These are phyloP conservation scores for Procavia capensis DNA, from an alignment of 2,113 vertebrate species.

Conservation along the genomic window DNA sequence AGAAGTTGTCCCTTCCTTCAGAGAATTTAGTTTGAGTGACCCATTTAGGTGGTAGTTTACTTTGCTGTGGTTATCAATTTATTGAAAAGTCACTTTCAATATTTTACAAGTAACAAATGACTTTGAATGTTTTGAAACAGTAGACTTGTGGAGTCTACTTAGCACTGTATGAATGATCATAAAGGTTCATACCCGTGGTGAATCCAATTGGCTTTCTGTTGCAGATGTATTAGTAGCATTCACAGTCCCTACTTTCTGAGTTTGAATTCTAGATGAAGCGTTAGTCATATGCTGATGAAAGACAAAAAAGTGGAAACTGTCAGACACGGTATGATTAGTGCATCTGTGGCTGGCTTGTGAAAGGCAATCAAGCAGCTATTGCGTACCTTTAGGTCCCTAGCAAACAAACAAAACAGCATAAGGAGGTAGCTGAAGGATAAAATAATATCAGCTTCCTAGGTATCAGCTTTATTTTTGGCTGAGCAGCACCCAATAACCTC, in stretches of 20 bases:
- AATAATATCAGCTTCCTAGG: neutral
- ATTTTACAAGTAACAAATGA: neutral
- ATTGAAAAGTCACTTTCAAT: conserved; percentile 58
- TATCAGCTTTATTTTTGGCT: neutral
- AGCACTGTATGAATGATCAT: neutral
- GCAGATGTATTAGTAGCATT: neutral
- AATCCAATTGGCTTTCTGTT: neutral
- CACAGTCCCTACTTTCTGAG: neutral
- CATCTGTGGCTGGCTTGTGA: neutral
- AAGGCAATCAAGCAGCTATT: neutral
- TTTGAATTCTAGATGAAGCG: neutral
- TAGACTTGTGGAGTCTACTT: neutral
- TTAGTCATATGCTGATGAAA: neutral
- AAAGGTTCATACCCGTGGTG: neutral
- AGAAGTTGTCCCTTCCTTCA: conserved; percentile 60
- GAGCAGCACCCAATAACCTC: neutral
- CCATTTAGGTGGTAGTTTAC: conserved; percentile 64
- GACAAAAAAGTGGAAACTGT: neutral
- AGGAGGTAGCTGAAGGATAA: neutral
- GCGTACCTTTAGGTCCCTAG: neutral
- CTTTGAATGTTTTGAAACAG: conserved; percentile 28
- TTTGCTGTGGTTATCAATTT: conserved; percentile 59
- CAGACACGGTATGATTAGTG: neutral
- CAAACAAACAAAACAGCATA: neutral
- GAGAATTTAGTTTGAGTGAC: conserved; percentile 77